phyloP scores from a whole-genome alignment of 2,797 vertebrate genomes.

The Urophycis tenuis region DNA sequence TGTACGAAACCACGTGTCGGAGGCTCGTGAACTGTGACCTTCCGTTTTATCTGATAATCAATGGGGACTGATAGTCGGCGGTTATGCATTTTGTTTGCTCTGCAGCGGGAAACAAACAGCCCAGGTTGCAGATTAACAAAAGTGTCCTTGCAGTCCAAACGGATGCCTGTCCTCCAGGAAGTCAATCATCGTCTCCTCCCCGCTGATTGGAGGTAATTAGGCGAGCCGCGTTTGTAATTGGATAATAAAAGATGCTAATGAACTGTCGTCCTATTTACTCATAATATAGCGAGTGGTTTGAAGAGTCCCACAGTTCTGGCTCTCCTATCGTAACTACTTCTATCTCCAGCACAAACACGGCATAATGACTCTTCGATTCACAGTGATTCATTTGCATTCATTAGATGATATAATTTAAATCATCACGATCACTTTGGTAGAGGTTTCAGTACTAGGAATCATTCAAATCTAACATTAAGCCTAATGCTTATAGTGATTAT shows the following conservation, averaged over 20 bases:
- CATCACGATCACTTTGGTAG: slow-evolving; percentile 9
- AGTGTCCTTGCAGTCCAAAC: slow-evolving; percentile 53
- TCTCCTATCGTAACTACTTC: slow-evolving; percentile 11
- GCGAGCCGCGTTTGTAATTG: slow-evolving; percentile 61
- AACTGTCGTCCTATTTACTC: slow-evolving; percentile 64
- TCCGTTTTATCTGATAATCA: slow-evolving; percentile 1
- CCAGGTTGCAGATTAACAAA: slow-evolving; percentile 22
- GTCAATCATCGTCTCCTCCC: slow-evolving; percentile 62
- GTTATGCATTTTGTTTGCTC: neutral
- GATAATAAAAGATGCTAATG: slow-evolving; percentile 71
- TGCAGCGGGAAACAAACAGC: neutral
- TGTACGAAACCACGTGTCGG: neutral
- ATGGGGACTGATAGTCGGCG: neutral
- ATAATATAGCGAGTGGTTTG: slow-evolving; percentile 34
- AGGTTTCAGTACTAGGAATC: neutral
- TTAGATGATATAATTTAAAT: slow-evolving; percentile 12
- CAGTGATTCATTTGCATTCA: slow-evolving; percentile 7
- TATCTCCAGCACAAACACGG: slow-evolving; percentile 4
- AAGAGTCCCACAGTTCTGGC: slow-evolving; percentile 23
- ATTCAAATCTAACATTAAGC: slow-evolving; percentile 1
- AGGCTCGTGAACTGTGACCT: neutral
- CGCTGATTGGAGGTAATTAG: slow-evolving; percentile 71
- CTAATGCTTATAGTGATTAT: neutral
- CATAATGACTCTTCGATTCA: slow-evolving; percentile 11
- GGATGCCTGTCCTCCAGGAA: slow-evolving; percentile 55